These are phyloP conservation scores for Ophion ellenae DNA, from an alignment of 2,888 invertebrate genomes.

Conservation along the genomic window DNA sequence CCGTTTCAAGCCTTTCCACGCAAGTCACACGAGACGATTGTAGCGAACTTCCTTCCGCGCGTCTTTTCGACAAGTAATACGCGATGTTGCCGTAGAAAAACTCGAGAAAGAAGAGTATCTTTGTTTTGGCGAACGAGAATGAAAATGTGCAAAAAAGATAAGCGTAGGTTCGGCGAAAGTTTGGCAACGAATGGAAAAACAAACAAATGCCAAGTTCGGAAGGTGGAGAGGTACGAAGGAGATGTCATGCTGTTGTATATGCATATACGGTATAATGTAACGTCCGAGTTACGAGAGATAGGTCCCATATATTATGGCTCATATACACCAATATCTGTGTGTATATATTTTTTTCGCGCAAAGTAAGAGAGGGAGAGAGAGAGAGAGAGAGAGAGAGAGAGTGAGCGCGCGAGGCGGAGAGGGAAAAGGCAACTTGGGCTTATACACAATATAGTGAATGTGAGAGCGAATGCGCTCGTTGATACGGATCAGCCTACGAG, in stretches of 20 bases:
- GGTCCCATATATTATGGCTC: constrained; percentile 33
- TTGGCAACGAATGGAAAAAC: constrained; percentile 2
- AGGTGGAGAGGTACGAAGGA: constrained; percentile 2
- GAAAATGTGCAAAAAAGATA: neutral
- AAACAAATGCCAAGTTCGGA: constrained; percentile 7
- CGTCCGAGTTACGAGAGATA: constrained; percentile 58
- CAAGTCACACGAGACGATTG: too few relatives aligned
- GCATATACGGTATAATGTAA: constrained; percentile 37
- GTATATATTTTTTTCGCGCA: constrained; percentile 14
- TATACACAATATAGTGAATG: constrained; percentile 9
- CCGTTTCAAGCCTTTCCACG: too few relatives aligned
- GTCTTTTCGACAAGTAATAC: too few relatives aligned
- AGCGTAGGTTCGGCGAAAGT: neutral
- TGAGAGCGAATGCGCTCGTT: constrained; percentile 52
- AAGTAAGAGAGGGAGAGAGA: too few relatives aligned
- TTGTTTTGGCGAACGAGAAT: neutral
- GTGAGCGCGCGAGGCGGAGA: neutral
- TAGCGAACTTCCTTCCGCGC: too few relatives aligned
- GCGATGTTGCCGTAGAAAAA: too few relatives aligned
- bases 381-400: too few relatives aligned
- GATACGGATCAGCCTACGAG: constrained; percentile 67
- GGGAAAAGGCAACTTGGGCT: neutral
- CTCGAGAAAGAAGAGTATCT: too few relatives aligned
- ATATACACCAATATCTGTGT: neutral
- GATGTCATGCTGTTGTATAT: constrained; percentile 25